phyloP scores from a whole-genome alignment of 2,113 vertebrate genomes.

The Willisornis vidua region DNA sequence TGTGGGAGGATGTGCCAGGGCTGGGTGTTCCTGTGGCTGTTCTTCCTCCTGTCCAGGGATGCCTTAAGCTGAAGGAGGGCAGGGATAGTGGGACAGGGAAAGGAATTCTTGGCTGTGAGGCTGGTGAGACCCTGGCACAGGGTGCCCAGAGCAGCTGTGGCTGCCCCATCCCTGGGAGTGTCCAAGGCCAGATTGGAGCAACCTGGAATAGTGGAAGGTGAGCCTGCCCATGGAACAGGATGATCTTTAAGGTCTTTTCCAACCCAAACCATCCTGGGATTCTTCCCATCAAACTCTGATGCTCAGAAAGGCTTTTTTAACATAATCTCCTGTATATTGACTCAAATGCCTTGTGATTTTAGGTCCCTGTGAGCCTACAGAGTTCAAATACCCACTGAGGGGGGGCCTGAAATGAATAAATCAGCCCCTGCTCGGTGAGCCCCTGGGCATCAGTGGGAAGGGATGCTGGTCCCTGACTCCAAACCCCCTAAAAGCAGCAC shows the following conservation, averaged over 20 bases:
- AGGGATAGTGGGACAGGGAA: rapidly evolving
- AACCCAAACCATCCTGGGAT: neutral
- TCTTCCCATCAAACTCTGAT: neutral
- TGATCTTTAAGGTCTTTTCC: neutral
- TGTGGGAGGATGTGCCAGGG: neutral
- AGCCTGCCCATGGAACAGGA: rapidly evolving
- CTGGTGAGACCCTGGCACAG: neutral
- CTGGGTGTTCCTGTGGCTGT: neutral
- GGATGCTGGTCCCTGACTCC: neutral
- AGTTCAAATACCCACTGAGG: neutral
- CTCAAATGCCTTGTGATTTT: neutral
- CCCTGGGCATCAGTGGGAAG: no score
- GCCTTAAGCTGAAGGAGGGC: neutral
- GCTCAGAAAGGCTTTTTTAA: neutral
- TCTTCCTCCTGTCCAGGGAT: rapidly evolving
- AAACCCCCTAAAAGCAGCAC: no score
- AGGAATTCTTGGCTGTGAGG: rapidly evolving
- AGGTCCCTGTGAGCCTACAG: neutral
- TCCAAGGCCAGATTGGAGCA: rapidly evolving
- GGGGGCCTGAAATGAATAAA: neutral
- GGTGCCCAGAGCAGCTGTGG: neutral
- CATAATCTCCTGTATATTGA: neutral
- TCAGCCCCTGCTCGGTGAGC: neutral
- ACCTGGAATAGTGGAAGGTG: rapidly evolving
- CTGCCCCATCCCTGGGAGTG: neutral